A percentile compares a stretch with the other conserved stretches of the same genome.
These are phyloP conservation scores for Lepidurus arcticus DNA, from an alignment of 1,140 invertebrate genomes.

Conservation along the genomic window DNA sequence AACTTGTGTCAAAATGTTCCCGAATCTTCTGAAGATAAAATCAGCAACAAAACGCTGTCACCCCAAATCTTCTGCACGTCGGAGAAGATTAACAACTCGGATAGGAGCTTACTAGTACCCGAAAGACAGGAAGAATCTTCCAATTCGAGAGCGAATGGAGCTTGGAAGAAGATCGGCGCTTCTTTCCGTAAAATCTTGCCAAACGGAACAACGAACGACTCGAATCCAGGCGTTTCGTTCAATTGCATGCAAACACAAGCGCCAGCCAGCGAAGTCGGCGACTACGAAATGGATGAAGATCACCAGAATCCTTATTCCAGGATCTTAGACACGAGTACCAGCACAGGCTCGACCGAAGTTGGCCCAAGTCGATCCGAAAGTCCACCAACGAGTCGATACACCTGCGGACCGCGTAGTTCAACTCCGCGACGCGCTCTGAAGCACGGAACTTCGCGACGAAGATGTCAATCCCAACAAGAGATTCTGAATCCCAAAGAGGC, in stretches of 20 bases:
- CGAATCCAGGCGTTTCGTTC: neutral
- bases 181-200: slow-evolving; percentile 23
- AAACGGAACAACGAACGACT: neutral
- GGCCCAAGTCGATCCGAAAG: neutral
- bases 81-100: neutral
- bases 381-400: slow-evolving; percentile 30
- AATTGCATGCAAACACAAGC: neutral
- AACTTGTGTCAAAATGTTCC: slow-evolving; percentile 21
- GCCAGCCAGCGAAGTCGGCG: neutral
- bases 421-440: slow-evolving; percentile 30
- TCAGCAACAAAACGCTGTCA: slow-evolving; percentile 23
- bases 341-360: neutral
- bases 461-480: neutral
- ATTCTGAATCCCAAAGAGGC: neutral
- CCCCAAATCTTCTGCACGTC: neutral
- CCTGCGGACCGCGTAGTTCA: slow-evolving; percentile 31
- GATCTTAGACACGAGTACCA: neutral
- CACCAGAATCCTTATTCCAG: neutral
- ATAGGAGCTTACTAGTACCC: neutral
- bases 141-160: neutral
- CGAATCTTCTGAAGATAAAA: slow-evolving; percentile 28
- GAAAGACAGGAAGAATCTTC: neutral
- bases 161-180: slow-evolving; percentile 30
- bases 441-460: neutral
- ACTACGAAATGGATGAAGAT: neutral